Conservation (phyloP, 2,797 vertebrate species). For the Petrocephalus schoutedeni region DNA sequence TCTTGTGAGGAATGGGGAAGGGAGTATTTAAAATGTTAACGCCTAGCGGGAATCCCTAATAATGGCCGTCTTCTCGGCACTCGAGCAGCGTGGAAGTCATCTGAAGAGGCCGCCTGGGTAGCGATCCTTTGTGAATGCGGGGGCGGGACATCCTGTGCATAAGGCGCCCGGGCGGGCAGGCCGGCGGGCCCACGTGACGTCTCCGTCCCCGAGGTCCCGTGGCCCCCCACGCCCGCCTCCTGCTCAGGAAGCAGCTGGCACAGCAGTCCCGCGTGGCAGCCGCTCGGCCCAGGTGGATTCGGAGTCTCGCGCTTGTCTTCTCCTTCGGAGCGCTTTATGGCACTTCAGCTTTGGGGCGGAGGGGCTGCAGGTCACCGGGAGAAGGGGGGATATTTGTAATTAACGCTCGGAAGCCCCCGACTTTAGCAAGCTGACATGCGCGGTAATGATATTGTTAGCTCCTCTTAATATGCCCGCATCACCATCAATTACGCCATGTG, state of each 20-base stretch:
- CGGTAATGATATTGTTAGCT: constrained; percentile 65
- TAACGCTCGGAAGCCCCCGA: constrained; percentile 57
- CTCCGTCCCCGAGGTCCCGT: not conserved
- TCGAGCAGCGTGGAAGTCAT: constrained; percentile 21
- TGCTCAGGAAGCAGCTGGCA: constrained; percentile 18
- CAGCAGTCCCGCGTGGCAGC: not conserved
- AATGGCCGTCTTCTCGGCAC: constrained; percentile 28
- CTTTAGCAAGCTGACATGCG: constrained; percentile 51
- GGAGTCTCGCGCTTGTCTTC: constrained; percentile 2
- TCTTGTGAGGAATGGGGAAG: not conserved
- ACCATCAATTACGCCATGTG: constrained; percentile 75
- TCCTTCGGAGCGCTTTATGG: constrained; percentile 21
- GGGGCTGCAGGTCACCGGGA: constrained; percentile 12
- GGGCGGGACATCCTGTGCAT: not conserved
- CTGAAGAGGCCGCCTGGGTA: not conserved
- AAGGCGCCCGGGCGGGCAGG: not conserved
- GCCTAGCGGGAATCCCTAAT: constrained; percentile 28
- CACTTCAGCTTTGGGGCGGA: constrained; percentile 27
- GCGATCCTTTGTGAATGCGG: constrained; percentile 11
- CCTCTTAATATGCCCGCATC: constrained; percentile 65
- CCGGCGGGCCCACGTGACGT: constrained; percentile 16
- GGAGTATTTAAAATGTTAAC: constrained; percentile 25
- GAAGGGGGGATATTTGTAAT: constrained; percentile 45
- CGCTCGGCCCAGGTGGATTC: constrained; percentile 16
- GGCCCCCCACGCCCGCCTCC: constrained; percentile 21